Evolutionary conservation across 1,140 invertebrate genomes (phyloP), one percentile per base, ranked within the genome.

Genomic region (Ganaspis sp.): DNA sequence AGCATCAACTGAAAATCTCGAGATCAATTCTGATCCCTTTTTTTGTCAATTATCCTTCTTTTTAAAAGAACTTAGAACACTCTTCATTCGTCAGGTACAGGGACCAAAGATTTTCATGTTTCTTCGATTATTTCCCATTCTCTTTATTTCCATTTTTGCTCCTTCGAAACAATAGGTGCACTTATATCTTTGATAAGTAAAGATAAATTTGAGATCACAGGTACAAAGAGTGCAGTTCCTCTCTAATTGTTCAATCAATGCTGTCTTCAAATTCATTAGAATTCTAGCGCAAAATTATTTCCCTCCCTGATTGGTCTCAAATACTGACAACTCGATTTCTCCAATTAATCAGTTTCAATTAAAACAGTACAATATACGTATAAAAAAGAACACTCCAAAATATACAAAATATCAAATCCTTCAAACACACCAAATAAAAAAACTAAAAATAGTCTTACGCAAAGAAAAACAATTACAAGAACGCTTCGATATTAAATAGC

Each of bases 181-280:
- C 26, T 80, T 74, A 45, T 78, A 77, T 70, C 81, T 38, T 72
- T 49, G 77, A 78, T 80, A 77, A 83, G 78, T 83, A 83, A 80
- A 34, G 58, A 83, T 75, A 83, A 80, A 78, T 71, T 72, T 83
- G 78, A 83, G 81, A 83, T 82, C 78, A 82, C 78, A 79, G 78
- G 80, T 77, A 70, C 23, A 54, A 54, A 64, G 58, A 64, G 58
- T 29, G 58, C 15, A 26, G 21, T 64, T 64, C 58, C 23, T 12
- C 11, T 26, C 21, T 29, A 19, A 11, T 21, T 23, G 19, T 54
- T 8, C 58, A 64, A 64, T 64, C 23, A 8, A 64, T 11, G 29
- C 5, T 64, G 9, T 9, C 8, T 64, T n/a, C 12, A 64, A 64
- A 15, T 64, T 29, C 26, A 26, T 6, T 5, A 29, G 23, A 29